Percentiles rank a stretch among this genome's conserved stretches.
These are phyloP conservation scores for Heterotis niloticus DNA, from an alignment of 2,113 vertebrate genomes.

Conservation along the genomic window DNA sequence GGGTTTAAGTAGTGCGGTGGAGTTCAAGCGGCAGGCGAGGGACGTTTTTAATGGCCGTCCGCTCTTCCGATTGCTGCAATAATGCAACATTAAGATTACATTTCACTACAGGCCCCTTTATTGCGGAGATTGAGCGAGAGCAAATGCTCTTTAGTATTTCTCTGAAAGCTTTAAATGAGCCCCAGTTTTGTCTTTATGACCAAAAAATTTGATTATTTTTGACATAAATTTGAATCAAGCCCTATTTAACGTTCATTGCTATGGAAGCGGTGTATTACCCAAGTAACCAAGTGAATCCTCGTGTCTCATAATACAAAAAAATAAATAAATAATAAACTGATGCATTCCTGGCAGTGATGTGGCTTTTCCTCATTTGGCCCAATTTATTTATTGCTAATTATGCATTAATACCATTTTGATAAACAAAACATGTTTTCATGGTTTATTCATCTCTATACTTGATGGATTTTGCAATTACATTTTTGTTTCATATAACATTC, in stretches of 20 bases:
- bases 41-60: slow-evolving; percentile 17
- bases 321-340: not conserved
- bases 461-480: too few species aligned
- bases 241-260: slow-evolving; percentile 33
- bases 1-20: slow-evolving; percentile 1
- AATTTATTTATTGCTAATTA: not conserved
- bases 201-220: slow-evolving; percentile 56
- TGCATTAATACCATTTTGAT: not conserved
- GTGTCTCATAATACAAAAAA: not conserved
- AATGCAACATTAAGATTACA: slow-evolving; percentile 50
- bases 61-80: slow-evolving; percentile 36
- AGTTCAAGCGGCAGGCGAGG: slow-evolving; percentile 22
- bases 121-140: slow-evolving; percentile 45
- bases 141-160: slow-evolving; percentile 44
- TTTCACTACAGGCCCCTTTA: slow-evolving; percentile 57
- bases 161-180: slow-evolving; percentile 53
- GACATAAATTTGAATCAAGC: slow-evolving; percentile 42
- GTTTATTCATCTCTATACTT: not conserved
- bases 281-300: not conserved
- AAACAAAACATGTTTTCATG: not conserved
- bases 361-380: not conserved
- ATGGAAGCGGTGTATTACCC: slow-evolving; percentile 30
- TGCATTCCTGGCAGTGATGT: not conserved
- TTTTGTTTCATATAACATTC: not conserved
- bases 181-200: slow-evolving; percentile 55